Conservation (phyloP, 2,113 vertebrate genomes). For the Setophaga petechia region DNA sequence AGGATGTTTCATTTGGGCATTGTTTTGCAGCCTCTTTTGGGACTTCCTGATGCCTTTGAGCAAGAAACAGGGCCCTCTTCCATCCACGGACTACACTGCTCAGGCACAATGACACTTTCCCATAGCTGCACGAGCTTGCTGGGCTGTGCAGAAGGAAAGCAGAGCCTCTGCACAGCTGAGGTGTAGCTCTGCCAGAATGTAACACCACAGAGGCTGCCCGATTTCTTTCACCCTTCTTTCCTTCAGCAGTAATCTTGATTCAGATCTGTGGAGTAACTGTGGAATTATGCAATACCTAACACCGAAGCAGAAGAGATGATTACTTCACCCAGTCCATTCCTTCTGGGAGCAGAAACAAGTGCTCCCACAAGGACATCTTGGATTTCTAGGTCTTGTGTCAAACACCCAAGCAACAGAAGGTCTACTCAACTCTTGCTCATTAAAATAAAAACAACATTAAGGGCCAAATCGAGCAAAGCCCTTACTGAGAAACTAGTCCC, state of each 20-base stretch:
- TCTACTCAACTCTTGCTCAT: background rate
- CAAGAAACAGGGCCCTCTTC: background rate
- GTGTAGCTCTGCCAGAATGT: background rate
- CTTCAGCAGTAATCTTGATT: background rate
- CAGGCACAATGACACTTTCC: rapidly evolving
- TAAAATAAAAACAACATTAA: background rate
- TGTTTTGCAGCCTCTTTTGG: background rate
- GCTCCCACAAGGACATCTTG: background rate
- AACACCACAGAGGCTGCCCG: background rate
- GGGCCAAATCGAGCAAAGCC: background rate
- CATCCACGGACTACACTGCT: rapidly evolving
- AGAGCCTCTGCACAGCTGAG: background rate
- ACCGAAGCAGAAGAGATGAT: background rate
- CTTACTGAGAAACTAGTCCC: background rate
- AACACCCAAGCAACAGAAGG: background rate
- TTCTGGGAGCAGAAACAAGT: background rate
- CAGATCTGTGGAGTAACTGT: slow-evolving; percentile 24
- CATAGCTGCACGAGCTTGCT: background rate
- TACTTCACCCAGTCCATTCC: slow-evolving; percentile 1
- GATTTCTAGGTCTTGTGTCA: background rate
- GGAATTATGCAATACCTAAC: background rate
- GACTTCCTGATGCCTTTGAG: background rate
- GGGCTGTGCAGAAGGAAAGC: background rate
- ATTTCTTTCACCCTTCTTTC: background rate
- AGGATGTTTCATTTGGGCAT: background rate